Conservation (phyloP, 2,113 vertebrate species). For the Gymnobelideus leadbeateri region DNA sequence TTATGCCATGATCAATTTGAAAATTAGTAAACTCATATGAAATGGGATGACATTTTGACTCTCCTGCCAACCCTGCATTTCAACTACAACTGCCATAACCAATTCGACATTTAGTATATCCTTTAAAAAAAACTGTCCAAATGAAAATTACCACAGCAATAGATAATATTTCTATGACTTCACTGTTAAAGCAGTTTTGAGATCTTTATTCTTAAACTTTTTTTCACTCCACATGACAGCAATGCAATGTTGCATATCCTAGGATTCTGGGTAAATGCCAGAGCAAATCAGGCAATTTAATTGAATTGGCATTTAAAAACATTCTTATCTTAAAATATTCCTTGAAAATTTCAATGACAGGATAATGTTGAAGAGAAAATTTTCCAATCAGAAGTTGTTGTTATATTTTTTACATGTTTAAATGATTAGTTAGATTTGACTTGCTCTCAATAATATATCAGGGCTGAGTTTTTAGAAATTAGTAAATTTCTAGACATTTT, state of each 20-base stretch:
- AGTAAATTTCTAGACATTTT: conserved; percentile 5
- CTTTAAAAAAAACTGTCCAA: too few species aligned
- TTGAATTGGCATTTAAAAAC: neutral
- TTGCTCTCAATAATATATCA: conserved; percentile 4
- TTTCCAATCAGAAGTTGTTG: neutral
- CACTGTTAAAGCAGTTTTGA: too few species aligned
- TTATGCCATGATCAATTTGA: neutral
- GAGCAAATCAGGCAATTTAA: conserved; percentile 13
- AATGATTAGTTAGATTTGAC: neutral
- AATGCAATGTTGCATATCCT: neutral
- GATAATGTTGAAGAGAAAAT: neutral
- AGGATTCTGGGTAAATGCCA: neutral
- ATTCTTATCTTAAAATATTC: neutral
- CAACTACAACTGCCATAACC: neutral
- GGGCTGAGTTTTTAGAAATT: neutral
- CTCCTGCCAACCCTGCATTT: neutral
- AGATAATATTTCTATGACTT: too few species aligned
- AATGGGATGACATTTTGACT: too few species aligned
- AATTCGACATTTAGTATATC: too few species aligned
- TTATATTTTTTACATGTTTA: conserved; percentile 5
- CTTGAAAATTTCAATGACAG: conserved; percentile 5
- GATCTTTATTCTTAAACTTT: too few species aligned
- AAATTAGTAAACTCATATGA: too few species aligned
- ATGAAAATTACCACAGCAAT: too few species aligned
- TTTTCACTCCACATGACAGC: too few species aligned